A percentile compares a stretch with the other conserved stretches of the same genome.
These are phyloP conservation scores for Montifringilla adamsi DNA, from an alignment of 2,113 vertebrate genomes.

Conservation along the genomic window DNA sequence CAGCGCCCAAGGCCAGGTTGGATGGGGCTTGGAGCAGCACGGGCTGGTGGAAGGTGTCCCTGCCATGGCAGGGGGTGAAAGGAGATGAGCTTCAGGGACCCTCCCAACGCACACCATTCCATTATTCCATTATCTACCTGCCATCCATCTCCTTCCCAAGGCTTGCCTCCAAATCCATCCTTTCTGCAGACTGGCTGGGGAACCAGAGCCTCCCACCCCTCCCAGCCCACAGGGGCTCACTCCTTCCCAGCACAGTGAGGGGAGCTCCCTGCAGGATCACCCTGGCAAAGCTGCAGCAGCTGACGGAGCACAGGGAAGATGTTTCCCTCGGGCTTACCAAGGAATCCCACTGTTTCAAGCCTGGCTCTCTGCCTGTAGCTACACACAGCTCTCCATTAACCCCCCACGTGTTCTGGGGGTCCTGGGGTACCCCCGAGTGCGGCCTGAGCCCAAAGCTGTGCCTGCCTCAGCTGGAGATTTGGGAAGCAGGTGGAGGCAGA, in stretches of 20 bases:
- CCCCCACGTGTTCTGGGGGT: accelerated
- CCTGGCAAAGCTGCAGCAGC: neutral
- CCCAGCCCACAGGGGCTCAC: accelerated
- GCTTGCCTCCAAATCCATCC: accelerated
- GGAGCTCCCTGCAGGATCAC: neutral
- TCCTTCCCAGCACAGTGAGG: accelerated
- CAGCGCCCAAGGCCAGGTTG: accelerated
- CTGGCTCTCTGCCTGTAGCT: neutral
- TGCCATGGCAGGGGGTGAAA: neutral
- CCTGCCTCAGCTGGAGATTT: neutral
- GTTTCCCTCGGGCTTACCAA: neutral
- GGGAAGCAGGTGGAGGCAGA: accelerated
- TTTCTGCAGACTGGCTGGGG: neutral
- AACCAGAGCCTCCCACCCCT: too few species aligned
- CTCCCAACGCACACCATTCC: neutral
- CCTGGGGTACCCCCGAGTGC: neutral
- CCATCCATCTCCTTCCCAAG: neutral
- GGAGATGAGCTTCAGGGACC: neutral
- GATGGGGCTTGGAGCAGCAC: neutral
- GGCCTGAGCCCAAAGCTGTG: neutral
- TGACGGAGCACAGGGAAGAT: neutral
- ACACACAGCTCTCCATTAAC: neutral
- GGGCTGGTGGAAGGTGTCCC: neutral
- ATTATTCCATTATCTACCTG: neutral
- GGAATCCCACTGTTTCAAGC: accelerated